A percentile compares a stretch with the other conserved stretches of the same genome.
phyloP scores from a whole-genome alignment of 2,888 invertebrate species.

The Dione juno region DNA sequence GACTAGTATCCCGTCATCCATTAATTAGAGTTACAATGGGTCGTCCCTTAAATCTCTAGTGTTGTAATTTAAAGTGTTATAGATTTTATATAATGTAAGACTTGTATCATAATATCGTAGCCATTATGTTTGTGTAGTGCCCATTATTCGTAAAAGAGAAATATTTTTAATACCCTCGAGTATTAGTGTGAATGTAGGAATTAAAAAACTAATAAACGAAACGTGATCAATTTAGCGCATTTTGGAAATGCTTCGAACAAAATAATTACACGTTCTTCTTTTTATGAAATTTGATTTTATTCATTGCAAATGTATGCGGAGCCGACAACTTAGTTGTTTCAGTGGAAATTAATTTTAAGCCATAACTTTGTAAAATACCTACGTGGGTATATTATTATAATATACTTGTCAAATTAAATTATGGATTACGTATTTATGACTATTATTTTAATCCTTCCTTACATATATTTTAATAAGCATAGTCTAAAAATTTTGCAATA shows the following conservation, averaged over 20 bases:
- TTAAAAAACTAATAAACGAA: conserved; percentile 31
- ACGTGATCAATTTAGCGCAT: conserved; percentile 45
- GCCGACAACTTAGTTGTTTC: conserved; percentile 69
- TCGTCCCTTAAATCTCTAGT: conserved; percentile 56
- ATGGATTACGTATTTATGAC: conserved; percentile 65
- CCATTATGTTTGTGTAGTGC: conserved; percentile 56
- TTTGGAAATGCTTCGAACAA: conserved; percentile 52
- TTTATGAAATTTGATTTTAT: conserved; percentile 46
- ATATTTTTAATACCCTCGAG: conserved; percentile 79
- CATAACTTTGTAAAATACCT: conserved; percentile 72
- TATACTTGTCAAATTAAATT: conserved; percentile 80
- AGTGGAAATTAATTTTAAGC: conserved; percentile 68
- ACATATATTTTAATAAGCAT: too few species aligned
- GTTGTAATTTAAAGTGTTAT: conserved; percentile 75
- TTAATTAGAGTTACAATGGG: conserved; percentile 62
- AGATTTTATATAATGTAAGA: conserved; percentile 74
- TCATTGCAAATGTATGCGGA: conserved; percentile 52
- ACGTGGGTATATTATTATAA: conserved; percentile 63
- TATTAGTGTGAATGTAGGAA: conserved; percentile 57
- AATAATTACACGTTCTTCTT: conserved; percentile 44
- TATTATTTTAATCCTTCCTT: conserved; percentile 52
- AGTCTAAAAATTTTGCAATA: too few species aligned
- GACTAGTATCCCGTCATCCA: conserved; percentile 32
- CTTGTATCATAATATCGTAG: conserved; percentile 77
- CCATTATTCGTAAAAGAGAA: conserved; percentile 64